Evolutionary conservation across 2,888 invertebrate species (phyloP), one percentile per base, ranked within the genome.

Genomic region (Cinara cedri): DNA sequence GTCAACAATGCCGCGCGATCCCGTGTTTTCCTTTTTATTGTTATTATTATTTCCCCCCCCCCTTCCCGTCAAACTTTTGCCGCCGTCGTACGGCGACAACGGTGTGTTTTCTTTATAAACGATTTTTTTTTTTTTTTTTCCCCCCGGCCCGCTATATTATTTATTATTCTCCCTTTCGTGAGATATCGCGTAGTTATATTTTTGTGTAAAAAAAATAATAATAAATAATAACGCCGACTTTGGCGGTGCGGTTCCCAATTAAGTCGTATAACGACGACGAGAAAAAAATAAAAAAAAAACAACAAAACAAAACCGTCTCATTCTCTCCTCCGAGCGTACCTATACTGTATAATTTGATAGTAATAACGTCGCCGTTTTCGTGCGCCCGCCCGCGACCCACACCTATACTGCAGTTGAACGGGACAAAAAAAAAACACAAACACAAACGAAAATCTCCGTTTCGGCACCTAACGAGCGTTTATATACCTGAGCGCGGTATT

Each of bases 401-500:
- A 3, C 6, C 34, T 34, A n/a, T n/a, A n/a, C n/a, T n/a, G n/a
- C n/a, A 34, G 34, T 4, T 34, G 34, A 34, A 34, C 34, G 34
- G 6, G 6, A 24, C 8, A 14, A 57, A 11, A 26, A 57, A 26
- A 57, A 11, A 51, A 51, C 0, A 51, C 1, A 19, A 1, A 34
- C 57, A 8, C 42, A 11, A 14, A 11, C 13, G 24, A 66, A 72
- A 62, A 49, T n/a, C 57, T 16, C n/a, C 11, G 49, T 72, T 62
- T 72, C 72, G 72, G 72, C 72, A 72, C 72, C 72, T 72, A 72
- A 72, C 72, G 62, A 72, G 72, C 72, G 71, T 55, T 42, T 24
- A 21, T 42, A 16, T n/a, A 55, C 21, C 2, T n/a, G n/a, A n/a
- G 1, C 6, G 14, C 19, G 10, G 24, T 34, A 19, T 49, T 6